A percentile compares a stretch with the other conserved stretches of the same genome.
Conservation (phyloP, 1,140 invertebrate genomes). For the Saccostrea glomerata region DNA sequence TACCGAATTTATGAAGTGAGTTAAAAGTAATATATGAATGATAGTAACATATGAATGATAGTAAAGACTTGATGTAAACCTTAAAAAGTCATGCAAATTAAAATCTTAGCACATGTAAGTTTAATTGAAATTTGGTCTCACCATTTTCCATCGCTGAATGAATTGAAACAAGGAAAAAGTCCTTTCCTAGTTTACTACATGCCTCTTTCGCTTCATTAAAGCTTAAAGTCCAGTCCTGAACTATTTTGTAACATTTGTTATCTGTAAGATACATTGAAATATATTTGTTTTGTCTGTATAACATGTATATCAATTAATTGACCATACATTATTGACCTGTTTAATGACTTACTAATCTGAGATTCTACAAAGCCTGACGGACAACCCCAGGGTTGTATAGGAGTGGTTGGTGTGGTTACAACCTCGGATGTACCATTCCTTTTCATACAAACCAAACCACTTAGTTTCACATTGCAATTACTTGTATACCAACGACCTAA, state of each 20-base stretch:
- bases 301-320: too few relatives aligned
- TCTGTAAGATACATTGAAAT: neutral
- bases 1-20: too few relatives aligned
- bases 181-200: conserved; percentile 23
- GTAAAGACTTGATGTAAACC: too few relatives aligned
- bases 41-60: too few relatives aligned
- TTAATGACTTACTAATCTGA: conserved; percentile 57
- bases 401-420: conserved; percentile 33
- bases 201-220: neutral
- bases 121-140: neutral
- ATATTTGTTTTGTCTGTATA: neutral
- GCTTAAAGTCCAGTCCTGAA: neutral
- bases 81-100: too few relatives aligned
- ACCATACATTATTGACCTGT: too few relatives aligned
- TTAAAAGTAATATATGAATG: too few relatives aligned
- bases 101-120: too few relatives aligned
- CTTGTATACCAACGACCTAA: conserved; percentile 59
- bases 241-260: conserved; percentile 7
- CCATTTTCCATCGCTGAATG: conserved; percentile 47
- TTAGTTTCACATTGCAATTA: conserved; percentile 58
- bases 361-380: conserved; percentile 46
- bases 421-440: conserved; percentile 47
- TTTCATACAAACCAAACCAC: conserved; percentile 61
- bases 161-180: conserved; percentile 38
- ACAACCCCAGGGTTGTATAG: conserved; percentile 58